Percentiles rank a stretch among this genome's conserved stretches.
Conservation (phyloP, 2,113 vertebrate genomes). For the Haliaeetus leucogaster region DNA sequence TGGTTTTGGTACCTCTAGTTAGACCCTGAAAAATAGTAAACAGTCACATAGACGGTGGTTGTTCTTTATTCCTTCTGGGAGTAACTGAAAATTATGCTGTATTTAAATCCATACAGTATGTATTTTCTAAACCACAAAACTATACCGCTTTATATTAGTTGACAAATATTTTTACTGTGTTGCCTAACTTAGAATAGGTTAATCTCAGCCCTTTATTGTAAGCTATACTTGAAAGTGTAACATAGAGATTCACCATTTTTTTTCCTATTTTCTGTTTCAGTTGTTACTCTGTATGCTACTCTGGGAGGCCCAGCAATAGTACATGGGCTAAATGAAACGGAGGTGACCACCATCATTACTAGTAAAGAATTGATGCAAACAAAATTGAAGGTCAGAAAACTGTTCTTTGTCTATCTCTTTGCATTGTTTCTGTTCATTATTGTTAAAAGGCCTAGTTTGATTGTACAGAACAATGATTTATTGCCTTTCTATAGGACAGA, state of each 20-base stretch:
- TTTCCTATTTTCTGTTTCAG: conserved; percentile 62
- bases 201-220: neutral
- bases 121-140: neutral
- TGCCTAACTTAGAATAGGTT: neutral
- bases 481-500: neutral
- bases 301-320: conserved; percentile 90
- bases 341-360: conserved; percentile 93
- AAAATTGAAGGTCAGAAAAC: conserved; percentile 84
- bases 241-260: neutral
- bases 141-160: neutral
- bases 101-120: neutral
- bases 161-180: neutral
- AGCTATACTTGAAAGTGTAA: neutral
- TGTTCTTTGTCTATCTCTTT: neutral
- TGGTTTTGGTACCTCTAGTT: neutral
- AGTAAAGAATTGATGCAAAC: conserved; percentile 91
- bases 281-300: conserved; percentile 92
- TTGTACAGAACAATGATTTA: neutral
- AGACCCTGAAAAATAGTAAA: neutral
- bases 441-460: neutral
- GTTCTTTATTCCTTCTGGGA: neutral
- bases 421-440: neutral
- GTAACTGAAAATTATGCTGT: neutral
- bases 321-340: conserved; percentile 89
- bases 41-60: neutral